Evolutionary conservation across 2,797 vertebrate genomes (phyloP), one percentile per base, ranked within the genome.

Genomic region (Chaenodraco wilsoni): DNA sequence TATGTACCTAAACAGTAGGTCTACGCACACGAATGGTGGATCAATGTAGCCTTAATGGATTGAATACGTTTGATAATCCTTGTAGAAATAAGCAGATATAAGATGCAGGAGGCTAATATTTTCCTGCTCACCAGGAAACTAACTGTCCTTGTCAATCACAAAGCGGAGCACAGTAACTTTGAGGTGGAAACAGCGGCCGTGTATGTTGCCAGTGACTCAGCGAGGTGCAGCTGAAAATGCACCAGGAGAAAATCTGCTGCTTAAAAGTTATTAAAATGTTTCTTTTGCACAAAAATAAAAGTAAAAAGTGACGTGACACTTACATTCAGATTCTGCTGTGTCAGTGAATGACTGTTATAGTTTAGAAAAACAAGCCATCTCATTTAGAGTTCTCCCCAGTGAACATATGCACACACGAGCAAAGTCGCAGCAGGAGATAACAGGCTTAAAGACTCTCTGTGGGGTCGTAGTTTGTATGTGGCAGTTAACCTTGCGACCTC

Each of bases 401-500:
- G 74, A 66, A 79, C 65, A 62, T 43, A 49, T 23, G 62, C 63
- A 70, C 46, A 68, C 81, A 55, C 14, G 10, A 37, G 49, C 16
- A 61, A 66, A 81, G 57, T 54, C 41, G 8, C 74, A 19, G 64
- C 51, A 71, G 83, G 82, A 84, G 78, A 83, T 84, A 88, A 89
- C 78, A 75, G 65, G 80, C 73, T 84, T 82, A 59, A 74, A 87
- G 81, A 51, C 79, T 82, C 87, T 86, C 78, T 81, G 88, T 77
- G 82, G 79, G 78, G 82, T 84, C 65, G 60, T 69, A 76, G 74
- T 77, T 83, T 81, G 72, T 69, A 74, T 6, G n/a, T 59, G 80
- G 87, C 82, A 65, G 89, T 89, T 90, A 85, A 91, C 87, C 69
- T 48, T 1, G 0, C 5, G 3, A 74, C 87, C 88, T 81, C 44